phyloP scores from a whole-genome alignment of 2,797 vertebrate genomes.

The Adelosebastes latens region DNA sequence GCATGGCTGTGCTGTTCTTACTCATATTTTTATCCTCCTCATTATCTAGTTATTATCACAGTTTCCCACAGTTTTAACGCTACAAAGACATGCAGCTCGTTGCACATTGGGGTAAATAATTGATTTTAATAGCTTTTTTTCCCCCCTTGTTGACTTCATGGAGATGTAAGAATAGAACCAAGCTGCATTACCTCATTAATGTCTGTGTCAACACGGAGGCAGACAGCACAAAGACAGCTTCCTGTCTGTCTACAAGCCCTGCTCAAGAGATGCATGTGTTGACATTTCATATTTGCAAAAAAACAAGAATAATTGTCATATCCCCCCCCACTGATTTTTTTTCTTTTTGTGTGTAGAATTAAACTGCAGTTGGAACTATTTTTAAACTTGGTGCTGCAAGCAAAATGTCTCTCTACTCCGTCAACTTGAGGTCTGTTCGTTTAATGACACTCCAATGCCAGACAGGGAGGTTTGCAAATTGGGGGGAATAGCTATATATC shows the following conservation, averaged over 20 bases:
- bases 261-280: slow-evolving; percentile 39
- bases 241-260: slow-evolving; percentile 9
- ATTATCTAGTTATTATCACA: not conserved
- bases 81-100: slow-evolving; percentile 1
- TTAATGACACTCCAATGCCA: slow-evolving; percentile 27
- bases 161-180: slow-evolving; percentile 32
- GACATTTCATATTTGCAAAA: slow-evolving; percentile 48
- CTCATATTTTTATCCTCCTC: not conserved
- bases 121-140: slow-evolving; percentile 12
- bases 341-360: slow-evolving; percentile 34
- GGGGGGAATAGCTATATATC: not conserved
- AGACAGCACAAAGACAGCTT: slow-evolving; percentile 36
- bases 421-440: slow-evolving; percentile 46
- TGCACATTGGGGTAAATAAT: slow-evolving; percentile 29
- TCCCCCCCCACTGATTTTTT: slow-evolving; percentile 11
- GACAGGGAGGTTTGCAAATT: slow-evolving; percentile 28
- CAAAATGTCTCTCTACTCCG: slow-evolving; percentile 34
- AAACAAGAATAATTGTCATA: slow-evolving; percentile 56
- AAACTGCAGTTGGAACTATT: slow-evolving; percentile 49
- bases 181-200: slow-evolving; percentile 49
- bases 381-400: slow-evolving; percentile 48
- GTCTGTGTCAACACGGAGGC: slow-evolving; percentile 33
- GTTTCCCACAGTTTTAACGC: not conserved
- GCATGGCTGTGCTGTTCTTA: not conserved
- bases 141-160: not conserved